Percentiles rank a stretch among this genome's conserved stretches.
Evolutionary conservation across 1,140 invertebrate genomes (phyloP).

Genomic region (Drosophila parabipectinata): DNA sequence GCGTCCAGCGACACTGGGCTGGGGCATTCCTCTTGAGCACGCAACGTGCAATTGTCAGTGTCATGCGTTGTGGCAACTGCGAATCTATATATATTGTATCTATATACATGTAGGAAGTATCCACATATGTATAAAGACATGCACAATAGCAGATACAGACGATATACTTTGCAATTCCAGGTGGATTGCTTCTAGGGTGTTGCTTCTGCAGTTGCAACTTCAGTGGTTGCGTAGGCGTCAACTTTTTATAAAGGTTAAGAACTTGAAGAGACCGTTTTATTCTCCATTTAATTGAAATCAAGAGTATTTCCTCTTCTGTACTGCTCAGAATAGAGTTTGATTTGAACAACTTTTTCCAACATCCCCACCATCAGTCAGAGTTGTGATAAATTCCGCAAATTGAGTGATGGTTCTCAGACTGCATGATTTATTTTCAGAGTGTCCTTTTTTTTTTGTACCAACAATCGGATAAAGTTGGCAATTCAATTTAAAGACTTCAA

Average conservation of each 20-base stretch:
- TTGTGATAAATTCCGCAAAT: slow-evolving; percentile 53
- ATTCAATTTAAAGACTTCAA: slow-evolving; percentile 47
- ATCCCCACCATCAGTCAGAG: slow-evolving; percentile 18
- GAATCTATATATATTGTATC: slow-evolving; percentile 18
- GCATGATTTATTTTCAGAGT: slow-evolving; percentile 4
- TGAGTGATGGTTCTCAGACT: slow-evolving; percentile 47
- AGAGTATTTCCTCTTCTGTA: slow-evolving; percentile 24
- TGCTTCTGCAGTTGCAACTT: slow-evolving; percentile 13
- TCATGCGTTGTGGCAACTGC: slow-evolving; percentile 56
- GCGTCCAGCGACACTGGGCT: slow-evolving; percentile 59
- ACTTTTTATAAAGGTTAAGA: neutral
- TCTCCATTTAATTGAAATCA: neutral
- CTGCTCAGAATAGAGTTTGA: neutral
- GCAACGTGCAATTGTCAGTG: slow-evolving; percentile 75
- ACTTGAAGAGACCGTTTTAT: neutral
- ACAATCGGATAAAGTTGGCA: slow-evolving; percentile 20
- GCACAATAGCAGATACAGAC: slow-evolving; percentile 2
- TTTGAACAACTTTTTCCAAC: slow-evolving; percentile 44
- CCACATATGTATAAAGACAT: neutral
- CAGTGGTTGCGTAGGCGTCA: slow-evolving; percentile 36
- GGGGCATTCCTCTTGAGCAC: slow-evolving; percentile 73
- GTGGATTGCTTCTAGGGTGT: slow-evolving; percentile 3
- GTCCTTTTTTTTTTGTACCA: neutral
- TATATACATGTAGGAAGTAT: slow-evolving; percentile 15
- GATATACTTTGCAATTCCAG: slow-evolving; percentile 1